A percentile compares a stretch with the other conserved stretches of the same genome.
These are phyloP conservation scores for Danionella dracula DNA, from an alignment of 2,797 vertebrate genomes.

Conservation along the genomic window DNA sequence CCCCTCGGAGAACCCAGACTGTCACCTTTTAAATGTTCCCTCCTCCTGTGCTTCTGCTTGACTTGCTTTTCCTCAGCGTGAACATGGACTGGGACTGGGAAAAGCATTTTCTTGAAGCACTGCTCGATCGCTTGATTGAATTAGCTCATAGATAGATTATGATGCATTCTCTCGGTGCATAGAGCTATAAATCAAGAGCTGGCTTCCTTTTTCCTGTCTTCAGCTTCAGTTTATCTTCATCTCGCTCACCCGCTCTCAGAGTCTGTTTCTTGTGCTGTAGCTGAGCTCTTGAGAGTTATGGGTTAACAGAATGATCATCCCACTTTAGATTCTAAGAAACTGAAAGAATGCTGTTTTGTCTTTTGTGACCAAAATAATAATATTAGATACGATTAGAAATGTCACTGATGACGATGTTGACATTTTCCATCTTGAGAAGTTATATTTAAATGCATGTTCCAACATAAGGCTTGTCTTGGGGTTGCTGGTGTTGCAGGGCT, in stretches of 20 bases:
- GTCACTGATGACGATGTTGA: neutral
- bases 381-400: neutral
- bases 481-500: constrained; percentile 1
- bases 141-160: constrained; percentile 19
- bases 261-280: neutral
- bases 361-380: constrained; percentile 12
- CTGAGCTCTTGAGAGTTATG: constrained; percentile 26
- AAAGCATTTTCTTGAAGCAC: neutral
- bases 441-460: neutral
- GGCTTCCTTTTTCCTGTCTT: neutral
- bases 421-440: neutral
- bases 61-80: neutral
- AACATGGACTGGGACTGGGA: constrained; percentile 1
- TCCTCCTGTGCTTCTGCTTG: neutral
- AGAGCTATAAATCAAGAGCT: constrained; percentile 19
- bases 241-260: neutral
- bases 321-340: constrained; percentile 38
- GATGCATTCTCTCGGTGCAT: neutral
- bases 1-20: neutral
- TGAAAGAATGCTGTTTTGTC: neutral
- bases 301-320: constrained; percentile 32
- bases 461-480: neutral
- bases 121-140: constrained; percentile 23
- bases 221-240: constrained; percentile 8
- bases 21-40: neutral